Evolutionary conservation across 2,888 invertebrate species (phyloP), one percentile per base, ranked within the genome.

Genomic region (Tetropium fuscum): DNA sequence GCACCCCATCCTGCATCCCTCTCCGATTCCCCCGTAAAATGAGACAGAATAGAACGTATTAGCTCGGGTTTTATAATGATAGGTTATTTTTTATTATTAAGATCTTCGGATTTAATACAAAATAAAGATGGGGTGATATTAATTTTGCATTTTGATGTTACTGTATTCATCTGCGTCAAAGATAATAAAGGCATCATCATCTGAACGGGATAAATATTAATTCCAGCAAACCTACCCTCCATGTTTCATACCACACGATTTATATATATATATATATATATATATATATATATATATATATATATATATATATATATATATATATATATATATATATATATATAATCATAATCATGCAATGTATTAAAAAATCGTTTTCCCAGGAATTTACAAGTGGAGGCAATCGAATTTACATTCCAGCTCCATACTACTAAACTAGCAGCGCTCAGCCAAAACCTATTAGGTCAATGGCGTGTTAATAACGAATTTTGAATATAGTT

Each of bases 381-480:
- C n/a, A n/a, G n/a, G n/a, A n/a, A n/a, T n/a, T n/a, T n/a, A n/a
- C n/a, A n/a, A n/a, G n/a, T n/a, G n/a, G n/a, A n/a, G n/a, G n/a
- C n/a, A n/a, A n/a, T n/a, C n/a, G n/a, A n/a, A n/a, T n/a, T n/a
- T n/a, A 27, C 16, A 19, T 10, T 27, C 15, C 38, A 27, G 36
- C 22, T 18, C 36, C 38, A 11, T 25, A 16, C 20, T 0, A 13
- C 27, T 18, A 13, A 40, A 40, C 10, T 34, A 13, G n/a, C 20
- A 25, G 25, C 30, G 13, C 48, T 40, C 32, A 57, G 59, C 61
- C 49, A 41, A 66, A 66, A 67, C 64, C 71, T 73, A 74, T 78
- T 78, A 78, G 76, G 72, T 79, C 79, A 80, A 80, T 80, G 80
- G 79, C 71, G 76, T 74, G 79, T 79, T 79, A 78, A 76, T 79